Conservation (phyloP, 2,797 vertebrate species). For the Cottoperca gobio region DNA sequence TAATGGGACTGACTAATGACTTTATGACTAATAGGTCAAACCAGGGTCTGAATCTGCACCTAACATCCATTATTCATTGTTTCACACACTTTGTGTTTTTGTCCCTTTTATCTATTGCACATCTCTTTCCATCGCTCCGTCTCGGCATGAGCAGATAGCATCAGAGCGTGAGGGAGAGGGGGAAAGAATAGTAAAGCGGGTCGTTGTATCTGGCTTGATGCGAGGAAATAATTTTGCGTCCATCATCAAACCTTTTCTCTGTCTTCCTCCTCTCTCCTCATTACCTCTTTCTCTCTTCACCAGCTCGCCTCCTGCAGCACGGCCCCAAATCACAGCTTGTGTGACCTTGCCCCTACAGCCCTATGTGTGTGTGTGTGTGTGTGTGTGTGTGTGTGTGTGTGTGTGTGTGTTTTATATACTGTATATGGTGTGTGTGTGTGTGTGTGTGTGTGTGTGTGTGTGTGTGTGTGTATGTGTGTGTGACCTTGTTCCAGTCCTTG, state of each 20-base stretch:
- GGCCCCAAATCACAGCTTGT: conserved; percentile 51
- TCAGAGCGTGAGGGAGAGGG: conserved; percentile 32
- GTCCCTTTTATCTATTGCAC: conserved; percentile 25
- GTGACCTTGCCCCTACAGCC: conserved; percentile 63
- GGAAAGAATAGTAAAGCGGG: conserved; percentile 26
- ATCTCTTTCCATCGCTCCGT: conserved; percentile 29
- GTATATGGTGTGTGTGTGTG: conserved; percentile 24
- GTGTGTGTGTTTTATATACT: conserved; percentile 6
- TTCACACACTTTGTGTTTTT: conserved; percentile 6
- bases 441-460: conserved; percentile 27
- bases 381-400: conserved; percentile 10
- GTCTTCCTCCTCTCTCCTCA: conserved; percentile 31
- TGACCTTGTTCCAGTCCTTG: conserved; percentile 64
- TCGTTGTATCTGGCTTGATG: conserved; percentile 39
- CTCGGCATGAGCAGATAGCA: conserved; percentile 40
- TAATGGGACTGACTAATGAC: conserved; percentile 16
- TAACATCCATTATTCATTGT: conserved; percentile 53
- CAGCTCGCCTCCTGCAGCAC: conserved; percentile 29
- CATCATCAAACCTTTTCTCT: conserved; percentile 36
- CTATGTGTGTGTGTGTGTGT: background rate
- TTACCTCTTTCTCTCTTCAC: conserved; percentile 48
- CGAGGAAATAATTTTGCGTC: conserved; percentile 49
- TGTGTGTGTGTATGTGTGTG: conserved; percentile 22
- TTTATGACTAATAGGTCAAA: conserved; percentile 49
- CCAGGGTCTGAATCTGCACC: conserved; percentile 42